phyloP scores from a whole-genome alignment of 2,888 invertebrate genomes.

The Vannuccia rotundouncinata region DNA sequence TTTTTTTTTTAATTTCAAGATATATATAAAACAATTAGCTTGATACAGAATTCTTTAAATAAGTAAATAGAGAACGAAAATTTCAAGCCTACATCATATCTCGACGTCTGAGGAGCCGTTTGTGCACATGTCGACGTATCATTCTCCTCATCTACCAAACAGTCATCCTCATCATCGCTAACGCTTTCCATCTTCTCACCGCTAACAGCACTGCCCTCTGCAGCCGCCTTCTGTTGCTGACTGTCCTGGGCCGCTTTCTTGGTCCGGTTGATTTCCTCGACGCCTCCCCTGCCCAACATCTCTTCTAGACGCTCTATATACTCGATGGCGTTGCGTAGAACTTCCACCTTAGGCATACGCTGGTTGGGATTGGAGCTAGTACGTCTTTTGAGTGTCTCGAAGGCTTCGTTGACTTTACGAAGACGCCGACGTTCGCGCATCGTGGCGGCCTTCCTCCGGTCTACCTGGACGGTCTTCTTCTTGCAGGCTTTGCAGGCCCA shows the following conservation, averaged over 20 bases:
- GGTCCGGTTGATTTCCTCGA: background rate
- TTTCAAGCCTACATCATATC: too few species aligned
- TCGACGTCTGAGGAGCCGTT: too few species aligned
- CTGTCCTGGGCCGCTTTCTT: background rate
- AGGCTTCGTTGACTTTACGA: constrained; percentile 96
- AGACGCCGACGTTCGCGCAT: constrained; percentile 82
- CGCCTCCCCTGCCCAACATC: constrained; percentile 49
- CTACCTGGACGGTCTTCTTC: constrained; percentile 78
- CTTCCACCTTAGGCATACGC: constrained; percentile 91
- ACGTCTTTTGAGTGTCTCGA: constrained; percentile 81
- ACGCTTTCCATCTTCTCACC: background rate
- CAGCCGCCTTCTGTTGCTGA: background rate
- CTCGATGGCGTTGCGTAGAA: constrained; percentile 90
- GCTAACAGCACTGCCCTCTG: background rate
- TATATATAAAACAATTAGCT: too few species aligned
- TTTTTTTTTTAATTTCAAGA: too few species aligned
- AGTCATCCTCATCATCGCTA: background rate
- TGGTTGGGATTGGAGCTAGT: constrained; percentile 93
- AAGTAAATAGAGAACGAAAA: too few species aligned
- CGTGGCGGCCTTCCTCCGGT: constrained; percentile 92
- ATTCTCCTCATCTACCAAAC: background rate
- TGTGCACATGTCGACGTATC: too few species aligned
- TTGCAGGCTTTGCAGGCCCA: constrained; percentile 98
- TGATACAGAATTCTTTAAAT: too few species aligned
- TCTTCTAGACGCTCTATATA: constrained; percentile 72